A percentile compares a stretch with the other conserved stretches of the same genome.
Evolutionary conservation across 2,797 vertebrate species (phyloP).

Genomic region (Poecile montanus): DNA sequence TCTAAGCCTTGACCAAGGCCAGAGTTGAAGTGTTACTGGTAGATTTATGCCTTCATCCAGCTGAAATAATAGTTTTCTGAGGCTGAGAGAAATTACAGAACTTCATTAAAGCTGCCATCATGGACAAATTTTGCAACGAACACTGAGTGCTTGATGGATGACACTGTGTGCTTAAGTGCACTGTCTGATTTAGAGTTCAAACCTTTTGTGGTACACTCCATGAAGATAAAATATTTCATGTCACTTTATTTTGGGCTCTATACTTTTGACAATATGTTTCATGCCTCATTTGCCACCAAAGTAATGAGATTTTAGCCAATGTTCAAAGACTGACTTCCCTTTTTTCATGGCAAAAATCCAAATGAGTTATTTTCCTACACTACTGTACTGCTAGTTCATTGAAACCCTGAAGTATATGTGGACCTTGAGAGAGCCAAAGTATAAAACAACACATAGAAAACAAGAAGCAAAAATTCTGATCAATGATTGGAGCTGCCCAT

Average conservation of each 20-base stretch:
- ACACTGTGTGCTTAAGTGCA: not conserved
- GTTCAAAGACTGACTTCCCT: slow-evolving; percentile 39
- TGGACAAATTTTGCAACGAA: slow-evolving; percentile 39
- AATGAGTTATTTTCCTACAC: slow-evolving; percentile 47
- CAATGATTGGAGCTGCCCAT: not conserved
- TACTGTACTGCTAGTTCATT: not conserved
- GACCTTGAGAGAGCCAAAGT: slow-evolving; percentile 42
- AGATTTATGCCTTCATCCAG: slow-evolving; percentile 43
- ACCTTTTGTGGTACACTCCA: slow-evolving; percentile 23
- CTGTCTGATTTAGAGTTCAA: slow-evolving; percentile 66
- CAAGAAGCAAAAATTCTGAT: not conserved
- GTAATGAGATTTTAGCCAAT: slow-evolving; percentile 60
- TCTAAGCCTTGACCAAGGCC: slow-evolving; percentile 31
- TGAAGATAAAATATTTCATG: slow-evolving; percentile 52
- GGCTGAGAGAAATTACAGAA: slow-evolving; percentile 49
- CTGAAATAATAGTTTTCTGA: slow-evolving; percentile 54
- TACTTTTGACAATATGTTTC: slow-evolving; percentile 65
- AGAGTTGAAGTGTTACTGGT: not conserved
- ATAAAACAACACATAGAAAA: slow-evolving; percentile 10
- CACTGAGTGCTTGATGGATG: not conserved
- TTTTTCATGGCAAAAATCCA: slow-evolving; percentile 52
- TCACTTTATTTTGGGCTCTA: slow-evolving; percentile 25
- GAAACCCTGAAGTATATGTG: slow-evolving; percentile 23
- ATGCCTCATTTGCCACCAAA: slow-evolving; percentile 61
- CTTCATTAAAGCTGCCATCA: slow-evolving; percentile 62